Evolutionary conservation across 2,888 invertebrate genomes (phyloP).

Genomic region (Drosophila paramelanica): DNA sequence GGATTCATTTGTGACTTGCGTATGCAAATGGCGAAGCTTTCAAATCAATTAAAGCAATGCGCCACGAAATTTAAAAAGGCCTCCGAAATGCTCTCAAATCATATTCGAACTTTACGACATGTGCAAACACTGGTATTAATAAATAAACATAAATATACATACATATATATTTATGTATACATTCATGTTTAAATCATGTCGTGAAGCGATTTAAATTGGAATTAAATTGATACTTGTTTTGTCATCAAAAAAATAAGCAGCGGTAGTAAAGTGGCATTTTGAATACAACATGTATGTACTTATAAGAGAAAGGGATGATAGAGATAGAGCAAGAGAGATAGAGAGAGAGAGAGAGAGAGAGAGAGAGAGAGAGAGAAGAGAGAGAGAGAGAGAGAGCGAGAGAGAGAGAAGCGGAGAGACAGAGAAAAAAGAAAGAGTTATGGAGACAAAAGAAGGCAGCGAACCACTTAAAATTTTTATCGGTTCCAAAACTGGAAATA

Average conservation of each 20-base stretch:
- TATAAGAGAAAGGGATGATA: not conserved
- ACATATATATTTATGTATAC: constrained; percentile 11
- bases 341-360: not conserved
- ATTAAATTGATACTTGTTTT: constrained; percentile 68
- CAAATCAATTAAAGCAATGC: constrained; percentile 72
- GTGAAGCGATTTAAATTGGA: constrained; percentile 31
- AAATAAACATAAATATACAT: not conserved
- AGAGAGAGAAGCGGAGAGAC: not conserved
- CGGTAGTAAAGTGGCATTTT: constrained; percentile 2
- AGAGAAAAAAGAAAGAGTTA: constrained; percentile 1
- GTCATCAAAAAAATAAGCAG: constrained; percentile 58
- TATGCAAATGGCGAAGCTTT: constrained; percentile 67
- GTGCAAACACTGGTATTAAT: not conserved
- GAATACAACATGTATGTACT: constrained; percentile 14
- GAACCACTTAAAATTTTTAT: constrained; percentile 31
- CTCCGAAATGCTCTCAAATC: constrained; percentile 47
- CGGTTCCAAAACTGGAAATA: constrained; percentile 59
- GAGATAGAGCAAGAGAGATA: not conserved
- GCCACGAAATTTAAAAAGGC: constrained; percentile 41
- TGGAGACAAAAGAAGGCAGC: constrained; percentile 20
- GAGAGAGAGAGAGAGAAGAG: not conserved
- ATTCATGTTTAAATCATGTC: constrained; percentile 63
- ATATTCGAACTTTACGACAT: constrained; percentile 22
- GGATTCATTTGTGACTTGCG: constrained; percentile 19
- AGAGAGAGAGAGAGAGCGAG: no score